phyloP scores from a whole-genome alignment of 2,797 vertebrate genomes.

The Chelon auratus region DNA sequence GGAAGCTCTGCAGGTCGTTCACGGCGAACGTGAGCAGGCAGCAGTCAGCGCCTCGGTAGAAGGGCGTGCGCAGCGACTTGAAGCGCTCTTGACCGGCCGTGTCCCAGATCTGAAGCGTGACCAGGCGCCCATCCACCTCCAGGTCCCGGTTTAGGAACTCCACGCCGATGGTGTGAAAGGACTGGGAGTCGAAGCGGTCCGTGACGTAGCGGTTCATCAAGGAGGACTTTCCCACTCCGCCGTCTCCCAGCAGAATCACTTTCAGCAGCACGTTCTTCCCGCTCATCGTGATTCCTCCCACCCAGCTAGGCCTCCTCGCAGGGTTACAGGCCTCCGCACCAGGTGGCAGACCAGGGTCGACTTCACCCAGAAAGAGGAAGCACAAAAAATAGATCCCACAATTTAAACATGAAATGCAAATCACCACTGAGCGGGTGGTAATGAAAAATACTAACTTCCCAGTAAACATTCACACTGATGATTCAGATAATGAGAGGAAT shows the following conservation, averaged over 20 bases:
- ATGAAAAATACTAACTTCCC: slow-evolving; percentile 7
- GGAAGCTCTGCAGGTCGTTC: slow-evolving; percentile 96
- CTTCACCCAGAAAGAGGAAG: slow-evolving; percentile 60
- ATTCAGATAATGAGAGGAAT: too few species aligned
- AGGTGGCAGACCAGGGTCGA: slow-evolving; percentile 63
- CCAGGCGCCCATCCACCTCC: slow-evolving; percentile 94
- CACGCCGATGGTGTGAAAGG: slow-evolving; percentile 98
- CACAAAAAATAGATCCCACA: not conserved
- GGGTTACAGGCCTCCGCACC: slow-evolving; percentile 56
- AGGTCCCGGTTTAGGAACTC: slow-evolving; percentile 98
- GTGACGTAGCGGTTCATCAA: slow-evolving; percentile 99
- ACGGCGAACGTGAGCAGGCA: slow-evolving; percentile 97
- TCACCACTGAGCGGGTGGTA: slow-evolving; percentile 3
- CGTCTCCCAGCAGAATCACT: slow-evolving; percentile 97
- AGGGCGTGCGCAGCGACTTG: slow-evolving; percentile 95
- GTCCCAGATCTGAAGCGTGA: slow-evolving; percentile 99
- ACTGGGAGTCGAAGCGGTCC: slow-evolving; percentile 97
- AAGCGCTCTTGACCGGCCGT: slow-evolving; percentile 98
- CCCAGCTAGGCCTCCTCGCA: slow-evolving; percentile 57
- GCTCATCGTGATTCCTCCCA: slow-evolving; percentile 86
- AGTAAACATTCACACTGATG: not conserved
- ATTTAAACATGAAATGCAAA: slow-evolving; percentile 3
- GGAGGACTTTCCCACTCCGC: slow-evolving; percentile 97
- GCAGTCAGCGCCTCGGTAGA: slow-evolving; percentile 97
- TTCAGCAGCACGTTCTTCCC: slow-evolving; percentile 96